phyloP scores from a whole-genome alignment of 2,797 vertebrate species.

The Mormyrus proboscirostris region DNA sequence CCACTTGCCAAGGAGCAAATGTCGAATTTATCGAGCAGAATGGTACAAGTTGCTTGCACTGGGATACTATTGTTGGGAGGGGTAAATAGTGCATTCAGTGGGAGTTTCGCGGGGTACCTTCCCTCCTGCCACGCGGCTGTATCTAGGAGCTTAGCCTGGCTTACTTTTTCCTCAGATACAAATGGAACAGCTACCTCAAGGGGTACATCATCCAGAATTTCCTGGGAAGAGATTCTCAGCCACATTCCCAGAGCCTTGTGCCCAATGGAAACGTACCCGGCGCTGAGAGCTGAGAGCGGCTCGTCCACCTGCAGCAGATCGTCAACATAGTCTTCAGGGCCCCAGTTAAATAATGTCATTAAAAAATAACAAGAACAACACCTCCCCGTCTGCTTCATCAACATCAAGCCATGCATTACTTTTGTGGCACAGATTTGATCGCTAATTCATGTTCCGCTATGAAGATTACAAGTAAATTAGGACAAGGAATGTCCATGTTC shows the following conservation, averaged over 20 bases:
- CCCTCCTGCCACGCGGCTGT: neutral
- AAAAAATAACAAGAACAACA: neutral
- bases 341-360: neutral
- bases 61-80: neutral
- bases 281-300: neutral
- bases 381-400: neutral
- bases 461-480: neutral
- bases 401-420: neutral
- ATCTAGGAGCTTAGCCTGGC: neutral
- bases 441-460: neutral
- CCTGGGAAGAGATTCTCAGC: neutral
- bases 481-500: neutral
- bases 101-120: neutral
- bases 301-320: neutral
- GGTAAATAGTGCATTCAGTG: neutral
- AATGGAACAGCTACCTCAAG: neutral
- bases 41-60: neutral
- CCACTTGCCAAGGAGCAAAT: neutral
- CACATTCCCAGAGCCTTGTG: neutral
- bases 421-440: neutral
- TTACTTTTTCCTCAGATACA: neutral
- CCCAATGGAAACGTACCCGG: neutral
- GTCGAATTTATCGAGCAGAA: slow-evolving; percentile 8
- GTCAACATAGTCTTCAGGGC: neutral
- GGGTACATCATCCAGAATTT: neutral